Conservation (phyloP, 2,888 invertebrate species). For the Prosopocoilus inquinatus region DNA sequence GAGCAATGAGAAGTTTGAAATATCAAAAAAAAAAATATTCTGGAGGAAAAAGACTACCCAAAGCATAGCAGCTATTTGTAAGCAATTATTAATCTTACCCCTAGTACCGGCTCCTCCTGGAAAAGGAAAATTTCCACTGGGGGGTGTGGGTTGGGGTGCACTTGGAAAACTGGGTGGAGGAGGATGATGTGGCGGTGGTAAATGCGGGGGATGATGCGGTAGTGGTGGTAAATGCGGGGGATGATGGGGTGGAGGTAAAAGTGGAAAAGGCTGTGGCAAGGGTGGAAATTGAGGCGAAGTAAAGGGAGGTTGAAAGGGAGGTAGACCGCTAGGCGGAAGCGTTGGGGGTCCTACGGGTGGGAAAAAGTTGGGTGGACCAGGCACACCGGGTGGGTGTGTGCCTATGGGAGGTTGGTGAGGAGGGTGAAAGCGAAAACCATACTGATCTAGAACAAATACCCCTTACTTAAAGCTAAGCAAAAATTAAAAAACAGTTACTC, state of each 20-base stretch:
- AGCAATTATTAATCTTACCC: too few species aligned
- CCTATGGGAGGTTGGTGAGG: constrained; percentile 6
- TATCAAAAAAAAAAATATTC: too few species aligned
- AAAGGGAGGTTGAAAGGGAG: constrained; percentile 2
- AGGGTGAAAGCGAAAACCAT: not conserved
- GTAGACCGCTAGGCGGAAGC: constrained; percentile 8
- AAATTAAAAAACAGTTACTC: too few species aligned
- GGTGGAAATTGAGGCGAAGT: not conserved
- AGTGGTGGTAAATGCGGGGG: not conserved
- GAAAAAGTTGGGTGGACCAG: constrained; percentile 8
- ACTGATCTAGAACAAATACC: too few species aligned
- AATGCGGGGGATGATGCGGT: constrained; percentile 5
- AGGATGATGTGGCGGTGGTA: not conserved
- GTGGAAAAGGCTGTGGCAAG: constrained; percentile 3
- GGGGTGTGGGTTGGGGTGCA: not conserved
- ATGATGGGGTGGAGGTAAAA: constrained; percentile 1
- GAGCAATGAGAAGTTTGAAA: too few species aligned
- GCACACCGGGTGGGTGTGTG: constrained; percentile 1
- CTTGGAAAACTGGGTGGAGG: constrained; percentile 1
- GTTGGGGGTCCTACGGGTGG: constrained; percentile 12
- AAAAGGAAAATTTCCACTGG: not conserved
- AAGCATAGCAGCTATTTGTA: too few species aligned
- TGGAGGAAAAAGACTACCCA: too few species aligned
- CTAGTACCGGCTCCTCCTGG: too few species aligned
- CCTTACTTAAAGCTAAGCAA: too few species aligned